Base-by-base conservation (phyloP, 2,888 invertebrate species). In the Agrenia bidenticulata region DNA sequence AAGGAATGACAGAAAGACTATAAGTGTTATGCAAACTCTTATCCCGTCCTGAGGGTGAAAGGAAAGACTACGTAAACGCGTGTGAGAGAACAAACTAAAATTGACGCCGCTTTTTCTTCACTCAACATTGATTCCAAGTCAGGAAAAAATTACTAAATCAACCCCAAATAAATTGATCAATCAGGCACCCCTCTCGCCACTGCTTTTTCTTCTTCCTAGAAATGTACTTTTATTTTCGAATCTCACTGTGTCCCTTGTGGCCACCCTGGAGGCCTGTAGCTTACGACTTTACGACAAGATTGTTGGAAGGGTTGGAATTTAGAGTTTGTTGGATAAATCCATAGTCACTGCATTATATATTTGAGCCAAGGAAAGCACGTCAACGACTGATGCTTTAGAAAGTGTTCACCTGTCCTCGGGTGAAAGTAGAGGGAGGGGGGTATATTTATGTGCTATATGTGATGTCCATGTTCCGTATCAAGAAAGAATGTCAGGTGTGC, bases 121-220 rank as follows among this genome's bases (percentile, higher is more conserved):
- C 32, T 32, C 11, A 32, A 7, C 11, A 32, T 11, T 7, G 5
- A 32, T 32, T 32, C 32, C 32, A 32, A 32, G 32, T 32, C 32
- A 32, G 32, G 11, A 4, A 32, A 19, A 9, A 5, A 45, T 9
- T 9, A 4, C n/a, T 5, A 45, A 45, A 45, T 45, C 45, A 45
- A 45, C 45, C 45, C 15, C 17, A 15, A 51, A 51, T 24, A 23
- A 51, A 51, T 51, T 51, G 51, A 51, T 51, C 51, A 51, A 51
- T 51, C 51, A 51, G 7, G 23, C 9, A 24, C 51, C 51, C 51
- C 51, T 51, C 23, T 45, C 5, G 5, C 5, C 5, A 45, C n/a
- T 45, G 45, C 45, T 45, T 19, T n/a, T 19, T n/a, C 15, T 19
- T 45, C 5, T 45, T 5, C 45, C 4, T 45, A 11, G 11, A 11